Percentiles rank a stretch among this genome's conserved stretches.
phyloP scores from a whole-genome alignment of 2,113 vertebrate genomes.

The Neotoma lepida region DNA sequence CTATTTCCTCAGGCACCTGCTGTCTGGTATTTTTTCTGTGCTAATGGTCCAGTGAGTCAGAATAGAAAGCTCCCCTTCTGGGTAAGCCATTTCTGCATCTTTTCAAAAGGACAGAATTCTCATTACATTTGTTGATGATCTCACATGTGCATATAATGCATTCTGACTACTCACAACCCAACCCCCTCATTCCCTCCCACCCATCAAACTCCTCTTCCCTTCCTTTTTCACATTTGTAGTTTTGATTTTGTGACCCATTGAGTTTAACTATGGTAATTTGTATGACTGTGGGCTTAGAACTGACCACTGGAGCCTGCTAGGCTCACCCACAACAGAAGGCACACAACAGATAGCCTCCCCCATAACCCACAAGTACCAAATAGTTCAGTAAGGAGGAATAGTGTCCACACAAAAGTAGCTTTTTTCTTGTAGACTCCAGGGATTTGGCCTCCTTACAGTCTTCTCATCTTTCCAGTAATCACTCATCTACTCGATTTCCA shows the following conservation, averaged over 20 bases:
- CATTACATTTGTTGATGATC: background rate
- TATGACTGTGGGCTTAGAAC: background rate
- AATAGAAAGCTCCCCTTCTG: background rate
- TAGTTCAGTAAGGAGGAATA: background rate
- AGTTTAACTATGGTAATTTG: background rate
- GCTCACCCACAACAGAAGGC: background rate
- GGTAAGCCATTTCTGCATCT: background rate
- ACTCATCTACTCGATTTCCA: background rate
- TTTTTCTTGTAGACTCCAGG: background rate
- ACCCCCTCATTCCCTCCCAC: background rate
- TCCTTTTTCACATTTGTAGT: background rate
- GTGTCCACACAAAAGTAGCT: background rate
- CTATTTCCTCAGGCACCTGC: background rate
- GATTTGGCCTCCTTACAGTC: background rate
- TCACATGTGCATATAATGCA: background rate
- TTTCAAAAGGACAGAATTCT: background rate
- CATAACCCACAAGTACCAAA: background rate
- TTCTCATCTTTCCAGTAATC: slow-evolving; percentile 12
- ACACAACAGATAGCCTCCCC: background rate
- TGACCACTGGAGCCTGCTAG: background rate
- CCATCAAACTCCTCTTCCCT: background rate
- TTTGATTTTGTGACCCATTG: background rate
- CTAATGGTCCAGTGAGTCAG: background rate
- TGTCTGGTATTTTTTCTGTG: background rate
- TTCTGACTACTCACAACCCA: no score